Evolutionary conservation across 2,888 invertebrate species (phyloP).

Genomic region (Apantesis nais): DNA sequence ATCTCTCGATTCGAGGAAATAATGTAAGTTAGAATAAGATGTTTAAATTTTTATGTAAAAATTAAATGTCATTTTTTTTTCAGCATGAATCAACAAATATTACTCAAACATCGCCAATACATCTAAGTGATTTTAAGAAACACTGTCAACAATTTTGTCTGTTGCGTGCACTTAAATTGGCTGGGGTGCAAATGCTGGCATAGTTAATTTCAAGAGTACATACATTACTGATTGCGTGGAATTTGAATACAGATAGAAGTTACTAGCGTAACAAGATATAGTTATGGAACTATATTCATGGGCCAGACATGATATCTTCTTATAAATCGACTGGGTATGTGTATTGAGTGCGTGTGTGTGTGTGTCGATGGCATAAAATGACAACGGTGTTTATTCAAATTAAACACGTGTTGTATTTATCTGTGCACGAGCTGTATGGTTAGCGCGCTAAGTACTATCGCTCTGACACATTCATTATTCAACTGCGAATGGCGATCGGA

Average conservation of each 20-base stretch:
- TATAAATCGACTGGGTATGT: too few relatives aligned
- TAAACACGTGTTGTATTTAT: conserved; percentile 30
- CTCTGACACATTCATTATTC: conserved; percentile 72
- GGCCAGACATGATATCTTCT: too few relatives aligned
- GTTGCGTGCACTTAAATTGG: too few relatives aligned
- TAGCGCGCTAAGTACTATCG: conserved; percentile 55
- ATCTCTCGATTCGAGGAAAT: not conserved
- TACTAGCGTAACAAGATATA: too few relatives aligned
- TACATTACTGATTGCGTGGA: not conserved
- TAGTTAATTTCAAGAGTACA: not conserved
- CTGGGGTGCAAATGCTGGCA: too few relatives aligned
- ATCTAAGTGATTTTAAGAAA: not conserved
- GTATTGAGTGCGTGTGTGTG: too few relatives aligned
- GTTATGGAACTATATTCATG: too few relatives aligned
- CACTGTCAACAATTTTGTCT: too few relatives aligned
- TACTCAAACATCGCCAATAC: not conserved
- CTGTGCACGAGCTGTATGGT: conserved; percentile 32
- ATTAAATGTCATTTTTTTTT: not conserved
- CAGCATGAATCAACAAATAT: not conserved
- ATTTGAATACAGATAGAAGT: too few relatives aligned
- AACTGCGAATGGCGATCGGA: conserved; percentile 63
- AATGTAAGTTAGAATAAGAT: not conserved
- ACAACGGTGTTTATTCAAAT: conserved; percentile 24
- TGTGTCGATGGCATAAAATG: conserved; percentile 17
- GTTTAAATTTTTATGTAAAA: too few relatives aligned